Evolutionary conservation across 2,888 invertebrate species (phyloP), one percentile per base, ranked within the genome.

Genomic region (Calliopum simillimum): DNA sequence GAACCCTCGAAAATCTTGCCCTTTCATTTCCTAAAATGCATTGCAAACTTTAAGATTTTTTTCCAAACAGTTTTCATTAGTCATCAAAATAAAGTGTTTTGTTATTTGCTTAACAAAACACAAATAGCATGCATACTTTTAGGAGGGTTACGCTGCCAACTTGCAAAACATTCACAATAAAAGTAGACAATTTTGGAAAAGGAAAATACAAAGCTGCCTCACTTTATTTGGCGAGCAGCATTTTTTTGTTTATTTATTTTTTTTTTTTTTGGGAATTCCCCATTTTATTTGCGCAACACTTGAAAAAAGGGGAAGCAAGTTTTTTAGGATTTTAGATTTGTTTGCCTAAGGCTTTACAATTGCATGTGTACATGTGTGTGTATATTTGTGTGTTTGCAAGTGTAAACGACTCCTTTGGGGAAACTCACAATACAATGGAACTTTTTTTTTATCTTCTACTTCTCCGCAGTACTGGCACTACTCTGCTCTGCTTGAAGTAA

Each of bases 381-480:
- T 41, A 55, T 21, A 21, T 44, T 21, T 14, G 33, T 55, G 21
- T 44, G n/a, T 6, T 46, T n/a, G 44, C 19, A 19, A 16, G 46
- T 23, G 47, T 49, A 47, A 58, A 67, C 59, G 67, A 67, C 67
- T 67, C 67, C 67, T 67, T 59, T 33, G 67, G 67, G 67, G 67
- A 33, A 47, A 33, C 44, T n/a, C 8, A 8, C 33, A 33, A 33
- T 33, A 33, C 33, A 33, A 2, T 8, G 8, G 33, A 5, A 6
- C 8, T 33, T 33, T 33, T 33, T 8, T 33, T 33, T 33, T 33
- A 33, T 33, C 33, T 33, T 33, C 33, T 33, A n/a, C 33, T 4
- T 8, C 33, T 33, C 33, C 8, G 8, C 5, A 33, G 8, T 33
- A 33, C 53, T 19, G 41, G n/a, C 65, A 41, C 56, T 23, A 33